A percentile compares a stretch with the other conserved stretches of the same genome.
phyloP scores from a whole-genome alignment of 2,113 vertebrate genomes.

The Pelecanus crispus region DNA sequence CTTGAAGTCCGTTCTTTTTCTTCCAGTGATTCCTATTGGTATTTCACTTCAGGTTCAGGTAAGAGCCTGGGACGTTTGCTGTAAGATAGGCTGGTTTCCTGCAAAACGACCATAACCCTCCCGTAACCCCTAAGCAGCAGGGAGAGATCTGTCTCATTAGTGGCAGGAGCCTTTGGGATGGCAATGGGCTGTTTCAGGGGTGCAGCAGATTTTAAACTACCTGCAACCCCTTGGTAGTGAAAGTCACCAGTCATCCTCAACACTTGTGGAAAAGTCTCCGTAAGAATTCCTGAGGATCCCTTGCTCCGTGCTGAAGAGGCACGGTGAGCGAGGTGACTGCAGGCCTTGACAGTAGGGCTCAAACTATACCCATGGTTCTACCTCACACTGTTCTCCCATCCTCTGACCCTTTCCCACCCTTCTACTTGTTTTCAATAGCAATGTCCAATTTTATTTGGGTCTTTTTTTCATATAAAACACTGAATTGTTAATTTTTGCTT shows the following conservation, averaged over 20 bases:
- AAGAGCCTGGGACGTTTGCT: background rate
- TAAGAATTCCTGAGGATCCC: background rate
- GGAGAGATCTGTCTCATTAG: background rate
- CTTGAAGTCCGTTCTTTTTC: background rate
- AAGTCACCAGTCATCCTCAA: background rate
- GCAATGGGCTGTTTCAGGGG: background rate
- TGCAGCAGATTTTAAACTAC: background rate
- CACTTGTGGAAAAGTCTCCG: background rate
- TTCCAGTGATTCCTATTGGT: background rate
- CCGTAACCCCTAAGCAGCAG: rapidly evolving
- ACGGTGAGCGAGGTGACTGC: background rate
- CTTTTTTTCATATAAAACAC: background rate
- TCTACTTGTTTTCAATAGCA: background rate
- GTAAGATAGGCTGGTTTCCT: background rate
- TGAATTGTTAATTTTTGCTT: background rate
- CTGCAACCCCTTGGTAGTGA: background rate
- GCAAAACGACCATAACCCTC: background rate
- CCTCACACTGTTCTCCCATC: background rate
- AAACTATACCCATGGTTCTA: background rate
- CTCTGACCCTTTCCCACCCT: background rate
- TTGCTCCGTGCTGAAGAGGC: background rate
- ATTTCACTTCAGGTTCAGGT: background rate
- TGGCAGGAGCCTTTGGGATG: background rate
- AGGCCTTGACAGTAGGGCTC: background rate
- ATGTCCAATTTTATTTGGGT: background rate